A percentile compares a stretch with the other conserved stretches of the same genome.
Conservation (phyloP, 2,797 vertebrate genomes). For the Pseudomugil tenellus region DNA sequence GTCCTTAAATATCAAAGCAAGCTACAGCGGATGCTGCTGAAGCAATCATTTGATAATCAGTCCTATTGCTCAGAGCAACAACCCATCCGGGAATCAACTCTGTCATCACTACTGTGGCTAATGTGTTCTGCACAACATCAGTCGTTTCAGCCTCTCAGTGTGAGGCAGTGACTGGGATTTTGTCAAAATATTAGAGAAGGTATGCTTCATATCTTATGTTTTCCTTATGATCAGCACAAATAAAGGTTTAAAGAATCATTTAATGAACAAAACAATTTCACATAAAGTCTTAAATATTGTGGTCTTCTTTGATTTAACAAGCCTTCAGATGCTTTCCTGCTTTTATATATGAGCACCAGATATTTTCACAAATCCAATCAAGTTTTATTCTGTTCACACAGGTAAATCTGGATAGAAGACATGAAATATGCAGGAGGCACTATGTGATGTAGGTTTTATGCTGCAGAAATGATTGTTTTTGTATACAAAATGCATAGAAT, state of each 20-base stretch:
- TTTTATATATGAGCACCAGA: neutral
- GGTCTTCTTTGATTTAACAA: neutral
- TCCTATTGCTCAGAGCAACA: slow-evolving; percentile 47
- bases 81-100: slow-evolving; percentile 52
- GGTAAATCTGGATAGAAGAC: too few relatives aligned
- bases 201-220: neutral
- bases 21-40: slow-evolving; percentile 33
- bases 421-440: too few relatives aligned
- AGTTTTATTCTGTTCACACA: too few relatives aligned
- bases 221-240: too few relatives aligned
- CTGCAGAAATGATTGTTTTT: too few relatives aligned
- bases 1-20: slow-evolving; percentile 68
- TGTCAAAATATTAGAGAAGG: neutral
- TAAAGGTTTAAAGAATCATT: neutral
- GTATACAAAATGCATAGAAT: too few relatives aligned
- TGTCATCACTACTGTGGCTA: slow-evolving; percentile 50
- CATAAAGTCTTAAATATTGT: neutral
- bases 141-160: slow-evolving; percentile 15
- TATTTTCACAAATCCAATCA: too few relatives aligned
- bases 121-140: slow-evolving; percentile 27
- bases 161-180: slow-evolving; percentile 8
- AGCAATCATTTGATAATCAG: slow-evolving; percentile 61
- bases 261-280: neutral
- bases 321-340: neutral
- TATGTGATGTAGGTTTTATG: too few relatives aligned